Evolutionary conservation across 2,888 invertebrate species (phyloP), one percentile per base, ranked within the genome.

Genomic region (Epistrophella euchroma): DNA sequence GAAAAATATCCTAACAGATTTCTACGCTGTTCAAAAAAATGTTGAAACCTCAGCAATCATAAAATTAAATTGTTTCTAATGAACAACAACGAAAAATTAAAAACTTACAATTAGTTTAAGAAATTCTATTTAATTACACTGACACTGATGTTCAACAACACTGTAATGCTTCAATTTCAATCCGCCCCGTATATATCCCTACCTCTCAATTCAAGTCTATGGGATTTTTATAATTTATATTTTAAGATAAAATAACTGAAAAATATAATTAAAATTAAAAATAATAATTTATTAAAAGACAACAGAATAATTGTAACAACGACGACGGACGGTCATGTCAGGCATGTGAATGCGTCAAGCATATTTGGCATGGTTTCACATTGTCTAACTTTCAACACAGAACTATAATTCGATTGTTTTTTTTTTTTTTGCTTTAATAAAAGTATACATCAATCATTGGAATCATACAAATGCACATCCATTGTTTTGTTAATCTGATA

Each of bases 121-220:
- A 73, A 72, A 81, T 76, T 76, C 68, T 55, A 76, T 81, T 76
- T 76, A 80, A 85, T 77, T 85, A 73, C 75, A 68, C n/a, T 85
- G 76, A 80, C 80, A 85, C 76, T 81, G 60, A 19, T 80, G 68
- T 81, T 85, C 47, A 85, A 85, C 85, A 85, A 80, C 85, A 43
- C 72, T 52, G 4, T 32, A 15, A 1, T 71, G 80, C 75, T 68
- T 75, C 55, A 72, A 72, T 80, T 80, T 84, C 80, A 68, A 45
- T 28, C 50, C 2, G 17, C 28, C 25, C 25, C 19, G 58, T 37
- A 47, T 45, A 37, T 13, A 1, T 35, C 9, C 10, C 9, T 4
- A 40, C 22, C 66, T 28, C 80, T 73, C 80, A 66, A 68, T 72
- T 72, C 75, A 76, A 15, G 9, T 10, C 17, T 62, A 11, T n/a